A percentile compares a stretch with the other conserved stretches of the same genome.
Evolutionary conservation across 2,113 vertebrate genomes (phyloP).

Genomic region (Talpa occidentalis): DNA sequence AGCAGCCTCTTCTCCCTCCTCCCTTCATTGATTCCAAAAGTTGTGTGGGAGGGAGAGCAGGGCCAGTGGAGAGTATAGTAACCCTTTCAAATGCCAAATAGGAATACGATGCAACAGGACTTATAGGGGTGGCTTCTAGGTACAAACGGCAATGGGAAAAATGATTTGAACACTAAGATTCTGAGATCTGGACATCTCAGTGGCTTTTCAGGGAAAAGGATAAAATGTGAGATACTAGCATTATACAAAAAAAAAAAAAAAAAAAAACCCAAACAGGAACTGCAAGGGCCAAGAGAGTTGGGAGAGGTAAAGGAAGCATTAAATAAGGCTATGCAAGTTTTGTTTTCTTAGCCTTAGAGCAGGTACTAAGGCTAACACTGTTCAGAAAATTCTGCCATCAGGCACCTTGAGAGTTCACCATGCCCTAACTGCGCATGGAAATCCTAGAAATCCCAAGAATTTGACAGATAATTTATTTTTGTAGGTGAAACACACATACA

Average conservation of each 20-base stretch:
- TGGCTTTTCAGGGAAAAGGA: neutral
- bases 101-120: neutral
- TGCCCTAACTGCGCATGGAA: neutral
- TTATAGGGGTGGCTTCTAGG: neutral
- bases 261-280: neutral
- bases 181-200: neutral
- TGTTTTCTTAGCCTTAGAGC: neutral
- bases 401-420: neutral
- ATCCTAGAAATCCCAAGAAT: neutral
- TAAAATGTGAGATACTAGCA: neutral
- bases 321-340: neutral
- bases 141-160: neutral
- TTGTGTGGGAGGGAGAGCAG: neutral
- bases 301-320: neutral
- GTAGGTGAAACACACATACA: neutral
- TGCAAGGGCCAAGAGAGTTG: neutral
- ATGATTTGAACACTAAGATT: neutral
- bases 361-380: neutral
- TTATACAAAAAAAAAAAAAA: neutral
- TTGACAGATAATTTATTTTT: neutral
- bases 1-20: neutral
- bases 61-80: neutral
- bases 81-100: neutral
- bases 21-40: neutral
- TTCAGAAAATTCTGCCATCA: neutral